Base-by-base conservation (phyloP, 2,888 invertebrate species). In the Creontiades dilutus region DNA sequence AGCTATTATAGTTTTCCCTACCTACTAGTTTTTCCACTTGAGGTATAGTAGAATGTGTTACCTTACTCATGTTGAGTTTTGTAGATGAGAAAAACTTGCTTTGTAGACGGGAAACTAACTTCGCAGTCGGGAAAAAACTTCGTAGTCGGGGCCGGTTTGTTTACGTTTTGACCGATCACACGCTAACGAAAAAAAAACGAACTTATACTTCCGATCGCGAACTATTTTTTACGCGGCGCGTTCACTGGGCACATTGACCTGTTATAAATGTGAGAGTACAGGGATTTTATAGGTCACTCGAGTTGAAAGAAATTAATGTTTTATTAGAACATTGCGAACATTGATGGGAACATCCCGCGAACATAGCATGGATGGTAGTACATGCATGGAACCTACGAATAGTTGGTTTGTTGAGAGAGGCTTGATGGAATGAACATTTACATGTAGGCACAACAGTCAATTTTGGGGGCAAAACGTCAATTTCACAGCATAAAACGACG, bases 1-100 rank as follows among this genome's bases (percentile, higher is more conserved):
- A n/a, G 19, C 61, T 61, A 19, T 61, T 61, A 19, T 61, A 61
- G n/a, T 19, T 61, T 61, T 61, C 61, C 61, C 61, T n/a, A 61
- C 9, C 61, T 19, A 61, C n/a, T n/a, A 61, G 61, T 61, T 61
- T 61, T 61, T 61, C 61, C 16, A 61, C 61, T 19, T 61, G 61
- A 61, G 9, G 61, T 61, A n/a, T 61, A 19, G 3, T 61, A n/a
- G 16, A 19, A 61, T 61, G 61, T n/a, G 61, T 61, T 61, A 57
- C n/a, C n/a, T 61, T 61, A 61, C 57, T 57, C 57, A 57, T 57
- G 14, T 61, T 61, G 61, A 19, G n/a, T n/a, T 52, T 52, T 12
- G 13, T 48, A 7, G 48, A 13, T 7, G 48, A 48, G 48, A n/a
- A n/a, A n/a, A n/a, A 48, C 48, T 48, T 11, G 48, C 48, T 48